Percentiles rank a stretch among this genome's conserved stretches.
Evolutionary conservation across 92 coral and sea anemone species (phyloP).

Genomic region (Zoanthus gigantus): DNA sequence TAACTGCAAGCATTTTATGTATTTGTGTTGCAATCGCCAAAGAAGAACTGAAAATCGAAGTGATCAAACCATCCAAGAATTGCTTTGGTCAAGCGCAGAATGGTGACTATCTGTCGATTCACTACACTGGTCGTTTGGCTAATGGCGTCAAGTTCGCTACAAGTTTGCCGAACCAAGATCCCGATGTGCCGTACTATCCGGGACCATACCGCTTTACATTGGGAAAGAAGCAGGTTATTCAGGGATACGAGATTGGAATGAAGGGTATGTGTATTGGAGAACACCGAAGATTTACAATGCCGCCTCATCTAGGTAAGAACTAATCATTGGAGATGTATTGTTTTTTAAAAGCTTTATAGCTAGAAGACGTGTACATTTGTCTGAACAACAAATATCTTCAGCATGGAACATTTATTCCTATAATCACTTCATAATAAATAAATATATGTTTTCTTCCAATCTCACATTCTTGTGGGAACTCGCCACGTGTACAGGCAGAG

Average conservation of each 20-base stretch:
- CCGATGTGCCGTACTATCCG: constrained; percentile 32
- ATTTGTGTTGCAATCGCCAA: constrained; percentile 10
- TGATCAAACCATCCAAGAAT: not conserved
- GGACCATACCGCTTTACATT: constrained; percentile 44
- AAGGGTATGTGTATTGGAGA: constrained; percentile 45
- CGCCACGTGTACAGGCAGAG: constrained; percentile 5
- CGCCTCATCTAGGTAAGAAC: constrained; percentile 45
- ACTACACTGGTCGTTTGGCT: constrained; percentile 43
- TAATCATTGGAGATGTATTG: not conserved
- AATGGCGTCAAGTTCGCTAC: constrained; percentile 31
- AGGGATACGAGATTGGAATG: constrained; percentile 50
- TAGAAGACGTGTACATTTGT: not conserved
- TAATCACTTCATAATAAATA: too few species aligned
- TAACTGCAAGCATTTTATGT: not conserved
- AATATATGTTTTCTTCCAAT: too few species aligned
- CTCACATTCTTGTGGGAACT: not conserved
- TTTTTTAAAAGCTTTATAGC: not conserved
- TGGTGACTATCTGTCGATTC: constrained; percentile 22
- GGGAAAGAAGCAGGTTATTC: constrained; percentile 37
- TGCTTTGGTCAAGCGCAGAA: constrained; percentile 26
- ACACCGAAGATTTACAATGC: constrained; percentile 43
- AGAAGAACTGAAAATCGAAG: constrained; percentile 41
- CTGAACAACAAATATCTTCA: too few species aligned
- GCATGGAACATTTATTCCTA: too few species aligned
- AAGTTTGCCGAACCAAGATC: constrained; percentile 20